phyloP scores from a whole-genome alignment of 2,888 invertebrate genomes.

The Leucophenga montana region DNA sequence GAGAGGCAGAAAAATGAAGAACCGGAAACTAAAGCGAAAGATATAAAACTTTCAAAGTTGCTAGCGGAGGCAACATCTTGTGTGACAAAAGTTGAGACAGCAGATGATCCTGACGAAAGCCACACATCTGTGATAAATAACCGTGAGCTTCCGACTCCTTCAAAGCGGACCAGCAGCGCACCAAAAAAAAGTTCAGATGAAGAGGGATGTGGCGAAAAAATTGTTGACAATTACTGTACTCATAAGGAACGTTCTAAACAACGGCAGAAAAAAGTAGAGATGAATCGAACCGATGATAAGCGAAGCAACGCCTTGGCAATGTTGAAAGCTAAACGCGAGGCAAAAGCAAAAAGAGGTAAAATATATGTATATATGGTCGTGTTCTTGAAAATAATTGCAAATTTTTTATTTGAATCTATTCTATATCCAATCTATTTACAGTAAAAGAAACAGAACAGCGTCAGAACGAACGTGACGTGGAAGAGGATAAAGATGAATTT shows the following conservation, averaged over 20 bases:
- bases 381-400: neutral
- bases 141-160: no score
- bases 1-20: no score
- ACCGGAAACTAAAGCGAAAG: no score
- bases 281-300: slow-evolving; percentile 87
- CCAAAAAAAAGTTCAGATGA: slow-evolving; percentile 48
- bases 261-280: slow-evolving; percentile 91
- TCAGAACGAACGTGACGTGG: slow-evolving; percentile 75
- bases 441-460: slow-evolving; percentile 79
- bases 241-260: slow-evolving; percentile 86
- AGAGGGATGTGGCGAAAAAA: slow-evolving; percentile 46
- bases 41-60: no score
- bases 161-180: slow-evolving; percentile 50
- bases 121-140: no score
- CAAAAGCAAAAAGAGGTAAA: slow-evolving; percentile 83
- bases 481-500: slow-evolving; percentile 76
- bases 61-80: no score
- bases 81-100: no score
- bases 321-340: slow-evolving; percentile 91
- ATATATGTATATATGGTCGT: neutral
- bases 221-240: slow-evolving; percentile 75
- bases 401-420: neutral
- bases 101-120: no score
- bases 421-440: slow-evolving; percentile 42
- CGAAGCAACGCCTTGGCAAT: slow-evolving; percentile 95